Evolutionary conservation across 2,888 invertebrate species (phyloP), one percentile per base, ranked within the genome.

Genomic region (Erynnis tages): DNA sequence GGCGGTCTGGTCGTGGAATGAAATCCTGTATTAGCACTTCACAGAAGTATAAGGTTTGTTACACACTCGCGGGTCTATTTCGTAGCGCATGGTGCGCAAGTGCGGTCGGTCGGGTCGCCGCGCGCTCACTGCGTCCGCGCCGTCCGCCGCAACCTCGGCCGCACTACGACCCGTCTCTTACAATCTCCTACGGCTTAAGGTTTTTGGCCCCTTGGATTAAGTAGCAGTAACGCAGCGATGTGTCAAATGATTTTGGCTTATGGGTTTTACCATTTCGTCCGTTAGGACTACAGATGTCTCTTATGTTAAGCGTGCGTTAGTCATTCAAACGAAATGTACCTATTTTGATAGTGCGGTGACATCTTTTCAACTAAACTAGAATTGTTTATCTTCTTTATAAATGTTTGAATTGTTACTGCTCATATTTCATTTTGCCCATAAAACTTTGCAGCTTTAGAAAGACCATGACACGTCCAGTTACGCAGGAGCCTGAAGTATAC

Each of bases 11-110:
- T 41, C 47, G 54, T 53, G 53, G 54, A 58, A 56, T 54, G 59
- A 63, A 81, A 84, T 86, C 84, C 83, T 74, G 35, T 1, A 63
- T 59, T 59, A 53, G 55, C 87, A 87, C 87, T 86, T 81, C 83
- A 87, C 84, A 73, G 67, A 70, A 62, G 62, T 60, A 67, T 71
- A 69, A 66, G 66, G 62, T 73, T 69, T 62, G 61, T 63, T 16
- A 67, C 67, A 60, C 85, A 88, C 84, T 83, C 86, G 83, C 86
- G 87, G 56, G 58, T 60, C 61, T 35, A 35, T 58, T 65, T 70
- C 66, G 65, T 65, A 69, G 76, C 73, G 79, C 87, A 85, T 85
- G 73, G 66, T 80, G 66, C 65, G 66, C 54, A 63, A 63, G 74
- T 65, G 65, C 73, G 79, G 72, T 77, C 76, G 73, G 60, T 73